phyloP scores from a whole-genome alignment of 2,888 invertebrate genomes.

The Druceiella hillmani region DNA sequence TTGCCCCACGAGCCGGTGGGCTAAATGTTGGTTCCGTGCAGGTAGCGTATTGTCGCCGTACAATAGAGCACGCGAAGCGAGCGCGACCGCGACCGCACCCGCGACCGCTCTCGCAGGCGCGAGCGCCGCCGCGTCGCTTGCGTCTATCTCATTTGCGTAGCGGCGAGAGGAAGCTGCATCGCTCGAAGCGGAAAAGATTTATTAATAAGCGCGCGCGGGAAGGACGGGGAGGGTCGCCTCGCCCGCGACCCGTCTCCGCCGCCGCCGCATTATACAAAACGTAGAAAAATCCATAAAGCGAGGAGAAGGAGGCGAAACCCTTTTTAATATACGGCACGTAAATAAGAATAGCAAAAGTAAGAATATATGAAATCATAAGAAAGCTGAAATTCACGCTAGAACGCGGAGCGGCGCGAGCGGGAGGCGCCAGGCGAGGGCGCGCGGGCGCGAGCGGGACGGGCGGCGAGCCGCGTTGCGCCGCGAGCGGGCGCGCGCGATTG shows the following conservation, averaged over 20 bases:
- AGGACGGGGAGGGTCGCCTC: slow-evolving; percentile 11
- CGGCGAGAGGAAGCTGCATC: no score
- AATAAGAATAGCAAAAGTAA: slow-evolving; percentile 35
- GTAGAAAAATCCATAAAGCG: slow-evolving; percentile 48
- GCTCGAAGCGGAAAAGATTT: slow-evolving; percentile 8
- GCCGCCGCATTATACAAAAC: slow-evolving; percentile 27
- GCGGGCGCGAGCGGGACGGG: slow-evolving; percentile 30
- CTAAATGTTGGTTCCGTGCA: no score
- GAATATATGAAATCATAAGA: slow-evolving; percentile 17
- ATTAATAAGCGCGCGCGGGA: slow-evolving; percentile 13
- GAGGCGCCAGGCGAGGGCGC: slow-evolving; percentile 25
- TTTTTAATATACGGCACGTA: slow-evolving; percentile 54
- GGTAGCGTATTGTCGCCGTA: no score
- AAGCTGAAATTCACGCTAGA: slow-evolving; percentile 23
- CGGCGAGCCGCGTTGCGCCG: slow-evolving; percentile 27
- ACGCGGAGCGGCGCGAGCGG: slow-evolving; percentile 26
- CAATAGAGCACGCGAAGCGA: no score
- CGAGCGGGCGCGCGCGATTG: slow-evolving; percentile 32
- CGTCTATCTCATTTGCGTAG: no score
- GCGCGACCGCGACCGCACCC: neutral
- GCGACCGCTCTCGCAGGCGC: slow-evolving; percentile 2
- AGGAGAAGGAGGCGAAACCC: slow-evolving; percentile 52
- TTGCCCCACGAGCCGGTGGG: no score
- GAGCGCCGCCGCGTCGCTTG: neutral
- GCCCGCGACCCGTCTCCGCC: slow-evolving; percentile 3